Conservation (phyloP, 2,797 vertebrate species). For the Ctenochaetus hawaiiensis region DNA sequence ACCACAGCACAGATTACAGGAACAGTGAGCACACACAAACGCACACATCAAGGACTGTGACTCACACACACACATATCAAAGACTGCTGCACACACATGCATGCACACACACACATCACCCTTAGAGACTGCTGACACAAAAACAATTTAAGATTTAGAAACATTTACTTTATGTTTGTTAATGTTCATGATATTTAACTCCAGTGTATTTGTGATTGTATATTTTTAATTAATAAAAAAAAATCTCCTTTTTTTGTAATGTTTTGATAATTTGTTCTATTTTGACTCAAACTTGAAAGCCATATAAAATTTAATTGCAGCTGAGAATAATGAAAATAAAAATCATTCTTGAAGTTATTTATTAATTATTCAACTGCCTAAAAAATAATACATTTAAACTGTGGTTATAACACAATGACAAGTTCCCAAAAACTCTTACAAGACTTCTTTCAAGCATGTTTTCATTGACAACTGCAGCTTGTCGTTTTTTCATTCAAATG, state of each 20-base stretch:
- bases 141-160: neutral
- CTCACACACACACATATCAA: neutral
- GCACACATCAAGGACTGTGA: neutral
- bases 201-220: neutral
- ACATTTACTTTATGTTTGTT: neutral
- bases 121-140: neutral
- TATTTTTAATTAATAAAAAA: neutral
- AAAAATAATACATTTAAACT: neutral
- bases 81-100: neutral
- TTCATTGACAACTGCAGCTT: neutral
- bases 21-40: too few relatives aligned
- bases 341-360: neutral
- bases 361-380: neutral
- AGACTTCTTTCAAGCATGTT: neutral
- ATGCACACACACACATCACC: neutral
- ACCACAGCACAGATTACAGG: neutral
- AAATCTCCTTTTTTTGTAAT: neutral
- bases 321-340: neutral
- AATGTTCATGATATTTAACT: neutral
- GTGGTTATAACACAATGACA: neutral
- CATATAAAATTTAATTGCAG: neutral
- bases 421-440: neutral
- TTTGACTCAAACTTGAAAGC: neutral
- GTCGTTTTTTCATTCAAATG: constrained; percentile 14
- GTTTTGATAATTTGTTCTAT: neutral